Evolutionary conservation across 1,140 invertebrate species (phyloP), one percentile per base, ranked within the genome.

Genomic region (Hylaeus anthracinus): DNA sequence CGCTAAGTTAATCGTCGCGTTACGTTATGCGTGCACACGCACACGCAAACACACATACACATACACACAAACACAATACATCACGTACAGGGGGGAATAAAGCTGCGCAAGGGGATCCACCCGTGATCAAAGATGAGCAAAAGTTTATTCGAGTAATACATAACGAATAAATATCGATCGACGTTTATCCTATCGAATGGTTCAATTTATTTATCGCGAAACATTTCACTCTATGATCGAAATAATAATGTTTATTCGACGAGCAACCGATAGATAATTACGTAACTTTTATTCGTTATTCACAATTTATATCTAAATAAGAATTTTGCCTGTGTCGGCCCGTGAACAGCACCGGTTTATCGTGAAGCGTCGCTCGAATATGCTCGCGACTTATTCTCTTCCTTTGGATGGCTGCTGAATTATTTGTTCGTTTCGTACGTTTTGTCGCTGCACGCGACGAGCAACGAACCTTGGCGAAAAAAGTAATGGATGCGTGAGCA

Each of bases 381-480:
- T n/a, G 39, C 39, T 10, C 69, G 69, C 69, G 53, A 71, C 55
- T 58, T 65, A 37, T 39, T 61, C 48, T 43, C 9, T 37, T 15
- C n/a, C 14, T 45, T 48, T 65, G n/a, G 53, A 65, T 79, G 77
- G 43, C 60, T 45, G 48, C 26, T 26, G 26, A 26, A 26, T 26
- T 26, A 72, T 56, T 37, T 63, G 51, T 26, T 61, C n/a, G 3
- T 15, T 8, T 48, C 37, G 10, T 45, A 48, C 6, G 26, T 9
- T 39, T n/a, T 14, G 9, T 14, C 10, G 15, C 45, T 51, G 37
- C 37, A 48, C 45, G 51, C 45, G 48, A 53, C 48, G 15, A 70
- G 9, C 9, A 77, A 51, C 60, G n/a, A 37, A 63, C 43, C 41
- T 39, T 72, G 43, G 55, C 37, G 63, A 67, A 56, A 26, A 75